Evolutionary conservation across 2,113 vertebrate species (phyloP).

Genomic region (Psettodes erumei): DNA sequence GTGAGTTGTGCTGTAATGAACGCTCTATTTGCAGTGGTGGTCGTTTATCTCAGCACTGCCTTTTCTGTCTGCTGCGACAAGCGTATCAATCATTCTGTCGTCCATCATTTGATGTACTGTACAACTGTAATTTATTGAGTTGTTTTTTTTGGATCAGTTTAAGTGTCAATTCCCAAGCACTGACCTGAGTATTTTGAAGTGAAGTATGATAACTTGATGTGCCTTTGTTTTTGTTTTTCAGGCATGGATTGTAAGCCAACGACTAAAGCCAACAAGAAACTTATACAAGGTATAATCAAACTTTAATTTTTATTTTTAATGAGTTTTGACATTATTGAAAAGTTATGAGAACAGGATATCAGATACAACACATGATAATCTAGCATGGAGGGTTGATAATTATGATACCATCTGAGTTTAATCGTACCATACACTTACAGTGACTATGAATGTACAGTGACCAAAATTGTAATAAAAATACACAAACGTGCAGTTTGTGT

Average conservation of each 20-base stretch:
- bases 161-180: background rate
- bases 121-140: background rate
- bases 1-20: background rate
- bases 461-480: no score
- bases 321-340: background rate
- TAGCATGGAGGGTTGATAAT: background rate
- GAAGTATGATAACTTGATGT: background rate
- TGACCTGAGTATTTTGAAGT: background rate
- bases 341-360: background rate
- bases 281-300: slow-evolving; percentile 89
- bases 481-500: background rate
- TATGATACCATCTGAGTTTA: background rate
- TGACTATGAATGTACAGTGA: background rate
- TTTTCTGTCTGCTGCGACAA: background rate
- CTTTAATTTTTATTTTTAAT: background rate
- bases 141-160: background rate
- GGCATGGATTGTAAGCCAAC: slow-evolving; percentile 90
- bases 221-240: slow-evolving; percentile 60
- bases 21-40: background rate
- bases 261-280: slow-evolving; percentile 85
- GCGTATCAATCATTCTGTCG: background rate
- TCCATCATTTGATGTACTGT: background rate
- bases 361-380: background rate
- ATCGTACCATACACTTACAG: background rate
- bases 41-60: background rate